Evolutionary conservation across 2,888 invertebrate species (phyloP), one percentile per base, ranked within the genome.

Genomic region (Gari tellinella): DNA sequence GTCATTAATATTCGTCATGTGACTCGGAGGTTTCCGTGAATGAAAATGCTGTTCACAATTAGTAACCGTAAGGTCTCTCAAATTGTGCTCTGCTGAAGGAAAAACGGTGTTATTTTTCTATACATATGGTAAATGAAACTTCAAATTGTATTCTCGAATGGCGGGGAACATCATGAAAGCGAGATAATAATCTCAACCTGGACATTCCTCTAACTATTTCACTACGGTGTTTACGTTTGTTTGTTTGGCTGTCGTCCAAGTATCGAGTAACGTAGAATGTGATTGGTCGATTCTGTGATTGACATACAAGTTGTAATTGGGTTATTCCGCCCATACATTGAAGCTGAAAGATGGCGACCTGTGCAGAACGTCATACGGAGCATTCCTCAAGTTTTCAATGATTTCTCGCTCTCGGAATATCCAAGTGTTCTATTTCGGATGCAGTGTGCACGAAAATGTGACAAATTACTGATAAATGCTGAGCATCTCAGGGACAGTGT

Each of bases 301-400:
- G 82, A 72, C 82, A 73, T 56, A 57, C 56, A 64, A 38, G 63
- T 72, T 41, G 61, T 73, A 80, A 78, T 63, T 78, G 65, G 80
- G 80, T 80, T 82, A 79, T 69, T 73, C 80, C 80, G 66, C 82
- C 80, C 48, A 51, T 58, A 65, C 61, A 69, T 78, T 64, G 66
- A 72, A 65, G 75, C 73, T 68, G 67, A 58, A 81, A 80, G 82
- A 82, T 82, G 82, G 82, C 82, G 82, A 80, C 78, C 58, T 52
- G 58, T 55, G 55, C 40, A 58, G 48, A 60, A 65, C 43, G 61
- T 61, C 64, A 64, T 72, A 61, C 46, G 60, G 48, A 58, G 58
- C 52, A 69, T 38, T 58, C 56, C 23, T 17, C 46, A 48, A 63
- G 55, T 25, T 40, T 48, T 38, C 15, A 26, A 17, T 43, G 40